Evolutionary conservation across 1,140 invertebrate species (phyloP), one percentile per base, ranked within the genome.

Genomic region (Hormaphis cornu): DNA sequence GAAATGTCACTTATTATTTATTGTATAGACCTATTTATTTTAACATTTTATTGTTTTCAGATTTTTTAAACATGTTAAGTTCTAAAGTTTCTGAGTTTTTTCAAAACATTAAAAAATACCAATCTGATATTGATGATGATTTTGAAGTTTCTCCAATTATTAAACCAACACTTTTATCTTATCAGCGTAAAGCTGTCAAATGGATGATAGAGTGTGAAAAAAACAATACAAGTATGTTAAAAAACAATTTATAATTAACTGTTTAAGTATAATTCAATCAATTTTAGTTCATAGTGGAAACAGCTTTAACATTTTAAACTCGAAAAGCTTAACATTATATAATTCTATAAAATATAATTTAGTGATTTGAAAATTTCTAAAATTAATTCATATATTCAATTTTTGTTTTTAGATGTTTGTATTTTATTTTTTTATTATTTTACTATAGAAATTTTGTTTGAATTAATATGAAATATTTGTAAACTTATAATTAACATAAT

Each of bases 181-280:
- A 90, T 76, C 88, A 90, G 76, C 75, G 79, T 72, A 73, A 80
- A 40, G 86, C 86, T 52, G 85, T 90, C 0, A 73, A 74, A 35
- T 90, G 88, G 88, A 88, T 90, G 86, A 72, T 89, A 2, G 69
- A 75, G 16, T 77, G 81, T 70, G 86, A 88, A 78, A 72, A 18
- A 44, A 46, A 46, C 1, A 52, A 72, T 18, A 22, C 28, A 54
- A 16, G 48, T 66, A n/a, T 61, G 46, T 63, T 54, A 3, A 35
- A 58, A n/a, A 35, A 20, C 26, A 22, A 26, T 72, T 30, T 56
- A 70, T 18, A 54, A 22, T 50, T 40, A 40, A 14, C 14, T 40
- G 14, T 14, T 40, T n/a, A n/a, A n/a, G n/a, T n/a, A n/a, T n/a
- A 69, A 28, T 54, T 9, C 26, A 35, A 9, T 9, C 7, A 26